Base-by-base conservation (phyloP, 23 tunicate genomes). In the Halocynthia aurantium region DNA sequence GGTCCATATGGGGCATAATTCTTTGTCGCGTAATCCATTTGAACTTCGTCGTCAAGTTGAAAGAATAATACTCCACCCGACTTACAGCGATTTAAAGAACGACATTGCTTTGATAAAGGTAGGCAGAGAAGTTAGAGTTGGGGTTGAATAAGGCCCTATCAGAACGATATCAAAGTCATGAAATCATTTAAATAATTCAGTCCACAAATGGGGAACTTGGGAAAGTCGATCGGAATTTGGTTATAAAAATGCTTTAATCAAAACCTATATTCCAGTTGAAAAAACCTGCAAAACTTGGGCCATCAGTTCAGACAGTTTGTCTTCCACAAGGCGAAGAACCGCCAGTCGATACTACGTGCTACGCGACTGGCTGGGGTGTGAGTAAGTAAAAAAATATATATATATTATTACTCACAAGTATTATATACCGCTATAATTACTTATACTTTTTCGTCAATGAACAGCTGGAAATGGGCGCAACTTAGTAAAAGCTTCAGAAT, bases 341-440 rank as follows among this genome's bases (percentile, higher is more conserved):
- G 7, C 82, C 82, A 50, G 40, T 51, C 71, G 89, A 84, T 61
- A 9, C 83, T 6, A 74, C 51, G 15, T 84, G 89, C 6, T 78
- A 69, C 49, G 83, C 82, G 10, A 77, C 89, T 6, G 89, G 89
- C 12, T 84, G 89, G 89, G 89, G 89, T 15, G 72, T 56, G 31
- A 78, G 89, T 84, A 71, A 50, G 89, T 81, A 31, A 31, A 31
- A 31, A 31, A 31, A 31, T 0, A 1, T 31, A 31, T 31, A 31
- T 31, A 4, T 31, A 31, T 31, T 31, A 4, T 31, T 31, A 31
- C 44, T 1, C 44, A n/a, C 44, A 31, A 31, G 44, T 31, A 31
- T 31, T 31, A 31, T 58, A 58, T 58, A 58, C 2, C 4, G 4
- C 17, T 13, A 13, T 15, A 58, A 58, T 58, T 58, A 13, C 2